phyloP scores from a whole-genome alignment of 2,113 vertebrate species.

The Cynopterus brachyotis region DNA sequence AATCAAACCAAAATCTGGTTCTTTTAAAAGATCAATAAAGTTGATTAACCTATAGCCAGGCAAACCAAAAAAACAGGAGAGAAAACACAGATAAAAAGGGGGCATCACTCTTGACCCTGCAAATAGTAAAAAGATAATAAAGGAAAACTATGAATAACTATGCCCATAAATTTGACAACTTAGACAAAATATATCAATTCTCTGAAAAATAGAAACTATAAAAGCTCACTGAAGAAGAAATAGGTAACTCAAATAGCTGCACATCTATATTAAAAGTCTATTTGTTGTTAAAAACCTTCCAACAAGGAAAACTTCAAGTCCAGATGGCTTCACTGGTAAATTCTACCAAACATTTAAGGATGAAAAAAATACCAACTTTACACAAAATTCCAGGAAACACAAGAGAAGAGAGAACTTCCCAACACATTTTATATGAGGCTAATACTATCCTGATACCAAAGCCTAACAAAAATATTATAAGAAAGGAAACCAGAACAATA shows the following conservation, averaged over 20 bases:
- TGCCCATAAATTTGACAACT: background rate
- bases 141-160: background rate
- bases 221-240: slow-evolving; percentile 15
- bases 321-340: background rate
- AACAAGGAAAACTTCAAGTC: background rate
- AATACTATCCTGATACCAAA: background rate
- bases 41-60: background rate
- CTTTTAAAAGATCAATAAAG: background rate
- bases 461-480: background rate
- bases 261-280: background rate
- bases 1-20: background rate
- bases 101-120: background rate
- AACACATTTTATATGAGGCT: background rate
- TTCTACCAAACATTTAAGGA: slow-evolving; percentile 22
- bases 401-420: background rate
- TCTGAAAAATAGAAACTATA: background rate
- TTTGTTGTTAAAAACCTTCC: background rate
- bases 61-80: background rate
- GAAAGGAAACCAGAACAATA: background rate
- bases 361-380: slow-evolving; percentile 3
- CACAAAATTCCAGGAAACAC: background rate
- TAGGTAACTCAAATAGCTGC: background rate
- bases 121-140: slow-evolving; percentile 3
- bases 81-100: background rate
- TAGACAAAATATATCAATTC: slow-evolving; percentile 36